Base-by-base conservation (phyloP, 2,797 vertebrate species). In the Pipistrellus pipistrellus region DNA sequence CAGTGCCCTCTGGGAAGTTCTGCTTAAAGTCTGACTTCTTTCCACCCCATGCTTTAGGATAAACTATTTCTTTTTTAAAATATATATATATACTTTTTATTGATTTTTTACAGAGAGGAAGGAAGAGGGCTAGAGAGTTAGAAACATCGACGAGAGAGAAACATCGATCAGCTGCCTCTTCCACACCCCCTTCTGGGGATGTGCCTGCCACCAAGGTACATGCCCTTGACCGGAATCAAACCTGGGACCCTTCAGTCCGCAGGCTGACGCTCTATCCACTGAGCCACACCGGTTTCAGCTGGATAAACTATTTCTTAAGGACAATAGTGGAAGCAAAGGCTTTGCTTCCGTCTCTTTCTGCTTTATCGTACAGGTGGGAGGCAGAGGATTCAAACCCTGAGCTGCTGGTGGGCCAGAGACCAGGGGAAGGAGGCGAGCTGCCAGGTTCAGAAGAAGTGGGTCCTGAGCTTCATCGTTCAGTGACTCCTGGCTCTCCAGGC, bases 11-110 rank as follows among this genome's bases (percentile, higher is more conserved):
- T 51, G 80, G 71, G 25, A 96, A 92, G 89, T 90, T 77, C 96
- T 95, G 17, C 83, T 78, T 84, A 8, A 78, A 88, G 18, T 94
- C 88, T 93, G 84, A 73, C 53, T 30, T 82, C 87, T 92, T 80
- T 25, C 82, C 18, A 55, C 17, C 21, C 48, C 30, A 30, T 25
- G 46, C 15, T 85, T 15, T 55, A 30, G 35, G 44, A 71, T 69
- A 35, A 78, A 78, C 38, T 71, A 69, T 80, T 32, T 87, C 75
- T 82, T 84, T 17, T 51, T 51, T 18, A 18, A 51, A 41, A 41
- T n/a, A n/a, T n/a, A 41, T 51, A 51, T 51, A 51, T 51, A 41
- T 41, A 41, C 38, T 41, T 41, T 18, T 51, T 17, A 51, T 51
- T 51, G 51, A 51, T 51, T 51, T 51, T 51, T 51, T 18, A 51